Base-by-base conservation (phyloP, 2,888 invertebrate species). In the Diarsia dahlii region DNA sequence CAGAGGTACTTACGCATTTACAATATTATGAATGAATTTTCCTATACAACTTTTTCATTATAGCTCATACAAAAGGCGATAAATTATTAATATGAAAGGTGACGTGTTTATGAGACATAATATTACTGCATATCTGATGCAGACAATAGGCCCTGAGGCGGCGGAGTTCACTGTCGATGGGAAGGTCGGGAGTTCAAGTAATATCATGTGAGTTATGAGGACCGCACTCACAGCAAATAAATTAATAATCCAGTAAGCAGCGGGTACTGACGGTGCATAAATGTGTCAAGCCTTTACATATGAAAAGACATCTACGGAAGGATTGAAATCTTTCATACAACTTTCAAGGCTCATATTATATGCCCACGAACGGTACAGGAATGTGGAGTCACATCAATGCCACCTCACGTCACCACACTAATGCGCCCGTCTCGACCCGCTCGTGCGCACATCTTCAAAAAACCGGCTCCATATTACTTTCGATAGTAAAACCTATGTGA, bases 381-480 rank as follows among this genome's bases (percentile, higher is more conserved):
- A 80, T 76, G 48, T 74, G 18, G 23, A 34, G 20, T 60, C 70
- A 64, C 73, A 87, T 78, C 72, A 75, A 77, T 81, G 76, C 72
- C 63, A 58, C 67, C 68, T 73, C 80, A 81, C 76, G 80, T 76
- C 69, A 69, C 65, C 65, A 75, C 74, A 63, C 72, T 84, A 74
- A 82, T 73, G n/a, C 66, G 54, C 54, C 68, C 67, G 84, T 71
- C 82, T 84, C 85, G 84, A 87, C 82, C 78, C 76, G 84, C 85
- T 84, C 86, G 74, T 87, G 91, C 91, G 90, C 87, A 89, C 92
- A 92, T 92, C 87, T 88, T 87, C 88, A 82, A 85, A 90, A 56
- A 92, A 92, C 93, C 91, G 91, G 91, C 89, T 89, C 81, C 75
- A 78, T 84, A 86, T 92, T 90, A 92, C 92, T 92, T 92, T 92